Conservation (phyloP, 2,113 vertebrate species). For the Sinocyclocheilus maitianheensis region DNA sequence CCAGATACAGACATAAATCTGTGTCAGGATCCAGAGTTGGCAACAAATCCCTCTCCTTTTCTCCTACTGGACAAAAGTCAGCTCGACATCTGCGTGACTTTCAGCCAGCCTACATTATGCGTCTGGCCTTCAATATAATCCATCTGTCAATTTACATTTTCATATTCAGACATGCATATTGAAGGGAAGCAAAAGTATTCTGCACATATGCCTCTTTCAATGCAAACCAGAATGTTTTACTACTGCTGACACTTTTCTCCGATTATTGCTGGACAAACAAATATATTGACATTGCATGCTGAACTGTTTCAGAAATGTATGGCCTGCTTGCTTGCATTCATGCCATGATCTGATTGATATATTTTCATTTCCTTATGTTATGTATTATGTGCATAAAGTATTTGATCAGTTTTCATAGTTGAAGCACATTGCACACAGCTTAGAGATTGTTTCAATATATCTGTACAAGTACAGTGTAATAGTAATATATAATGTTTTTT, state of each 20-base stretch:
- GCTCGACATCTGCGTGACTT: constrained; percentile 67
- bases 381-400: background rate
- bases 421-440: background rate
- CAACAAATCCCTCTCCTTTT: constrained; percentile 58
- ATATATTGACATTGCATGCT: background rate
- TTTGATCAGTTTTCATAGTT: background rate
- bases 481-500: too few species aligned
- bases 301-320: background rate
- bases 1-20: constrained; percentile 56
- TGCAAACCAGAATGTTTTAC: background rate
- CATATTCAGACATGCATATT: constrained; percentile 8
- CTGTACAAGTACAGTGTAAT: background rate
- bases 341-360: background rate
- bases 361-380: background rate
- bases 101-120: constrained; percentile 51
- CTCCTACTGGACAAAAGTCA: constrained; percentile 57
- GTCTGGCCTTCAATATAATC: constrained; percentile 28
- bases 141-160: constrained; percentile 27
- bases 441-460: background rate
- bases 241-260: background rate
- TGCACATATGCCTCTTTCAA: background rate
- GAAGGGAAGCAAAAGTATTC: constrained; percentile 8
- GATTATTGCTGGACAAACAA: background rate
- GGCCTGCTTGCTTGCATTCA: background rate
- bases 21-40: constrained; percentile 59